A percentile compares a stretch with the other conserved stretches of the same genome.
Evolutionary conservation across 2,888 invertebrate genomes (phyloP).

Genomic region (Sclerodermus sp.): DNA sequence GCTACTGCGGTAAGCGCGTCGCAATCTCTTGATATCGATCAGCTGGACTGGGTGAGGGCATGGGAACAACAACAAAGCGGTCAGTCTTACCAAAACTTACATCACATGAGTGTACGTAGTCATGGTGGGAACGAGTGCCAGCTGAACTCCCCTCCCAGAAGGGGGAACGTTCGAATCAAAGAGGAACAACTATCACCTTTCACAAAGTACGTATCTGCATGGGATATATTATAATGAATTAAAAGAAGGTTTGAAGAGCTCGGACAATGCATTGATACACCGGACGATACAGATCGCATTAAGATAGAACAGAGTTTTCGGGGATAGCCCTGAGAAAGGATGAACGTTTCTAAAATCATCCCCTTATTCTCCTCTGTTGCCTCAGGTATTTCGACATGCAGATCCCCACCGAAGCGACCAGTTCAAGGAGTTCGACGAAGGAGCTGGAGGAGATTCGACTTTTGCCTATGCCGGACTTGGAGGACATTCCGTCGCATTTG

Average conservation of each 20-base stretch:
- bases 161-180: slow-evolving; percentile 24
- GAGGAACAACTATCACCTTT: slow-evolving; percentile 41
- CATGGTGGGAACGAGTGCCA: slow-evolving; percentile 24
- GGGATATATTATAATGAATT: too few relatives aligned
- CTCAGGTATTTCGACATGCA: slow-evolving; percentile 50
- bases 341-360: too few relatives aligned
- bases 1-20: slow-evolving; percentile 23
- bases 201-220: slow-evolving; percentile 37
- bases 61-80: slow-evolving; percentile 44
- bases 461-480: slow-evolving; percentile 54
- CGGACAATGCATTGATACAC: background rate
- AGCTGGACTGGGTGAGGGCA: slow-evolving; percentile 46
- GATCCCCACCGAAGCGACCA: slow-evolving; percentile 40
- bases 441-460: slow-evolving; percentile 41
- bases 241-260: background rate
- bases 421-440: slow-evolving; percentile 35
- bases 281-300: too few relatives aligned
- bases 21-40: slow-evolving; percentile 40
- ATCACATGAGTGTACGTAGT: slow-evolving; percentile 34
- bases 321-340: too few relatives aligned
- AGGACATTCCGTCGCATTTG: slow-evolving; percentile 36
- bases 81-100: slow-evolving; percentile 27
- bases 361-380: slow-evolving; percentile 1
- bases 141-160: slow-evolving; percentile 40
- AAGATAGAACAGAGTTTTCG: too few relatives aligned